phyloP scores from a whole-genome alignment of 1,140 invertebrate species.

The Calosoma granatense region DNA sequence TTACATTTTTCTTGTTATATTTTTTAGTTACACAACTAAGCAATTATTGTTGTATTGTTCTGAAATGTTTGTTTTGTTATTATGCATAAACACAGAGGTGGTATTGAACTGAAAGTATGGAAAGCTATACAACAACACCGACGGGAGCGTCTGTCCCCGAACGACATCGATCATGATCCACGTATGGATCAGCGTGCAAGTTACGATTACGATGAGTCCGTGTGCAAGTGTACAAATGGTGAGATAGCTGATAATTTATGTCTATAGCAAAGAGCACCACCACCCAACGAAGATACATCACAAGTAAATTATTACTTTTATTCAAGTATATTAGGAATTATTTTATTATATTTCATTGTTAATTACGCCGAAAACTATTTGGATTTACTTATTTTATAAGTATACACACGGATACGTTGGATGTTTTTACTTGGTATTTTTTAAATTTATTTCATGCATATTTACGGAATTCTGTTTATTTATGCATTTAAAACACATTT shows the following conservation, averaged over 20 bases:
- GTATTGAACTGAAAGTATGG: conserved; percentile 43
- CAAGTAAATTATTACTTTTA: not conserved
- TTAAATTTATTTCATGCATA: too few species aligned
- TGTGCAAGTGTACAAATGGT: conserved; percentile 1
- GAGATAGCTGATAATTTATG: not conserved
- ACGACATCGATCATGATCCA: not conserved
- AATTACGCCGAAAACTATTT: not conserved
- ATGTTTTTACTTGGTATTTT: too few species aligned
- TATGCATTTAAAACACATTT: too few species aligned
- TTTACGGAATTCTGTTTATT: too few species aligned
- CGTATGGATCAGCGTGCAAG: not conserved
- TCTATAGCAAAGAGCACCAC: not conserved
- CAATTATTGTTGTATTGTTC: conserved; percentile 12
- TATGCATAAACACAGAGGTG: too few species aligned
- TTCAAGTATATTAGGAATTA: not conserved
- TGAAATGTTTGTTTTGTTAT: too few species aligned
- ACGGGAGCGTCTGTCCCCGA: not conserved
- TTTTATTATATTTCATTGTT: not conserved
- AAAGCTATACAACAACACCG: conserved; percentile 41
- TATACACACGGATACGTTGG: too few species aligned
- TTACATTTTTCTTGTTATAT: not conserved
- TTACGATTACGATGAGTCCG: not conserved
- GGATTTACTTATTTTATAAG: not conserved
- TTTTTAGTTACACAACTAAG: conserved; percentile 4
- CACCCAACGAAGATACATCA: not conserved